Evolutionary conservation across 1,140 invertebrate genomes (phyloP).

Genomic region (Thaumatotibia leucotreta): DNA sequence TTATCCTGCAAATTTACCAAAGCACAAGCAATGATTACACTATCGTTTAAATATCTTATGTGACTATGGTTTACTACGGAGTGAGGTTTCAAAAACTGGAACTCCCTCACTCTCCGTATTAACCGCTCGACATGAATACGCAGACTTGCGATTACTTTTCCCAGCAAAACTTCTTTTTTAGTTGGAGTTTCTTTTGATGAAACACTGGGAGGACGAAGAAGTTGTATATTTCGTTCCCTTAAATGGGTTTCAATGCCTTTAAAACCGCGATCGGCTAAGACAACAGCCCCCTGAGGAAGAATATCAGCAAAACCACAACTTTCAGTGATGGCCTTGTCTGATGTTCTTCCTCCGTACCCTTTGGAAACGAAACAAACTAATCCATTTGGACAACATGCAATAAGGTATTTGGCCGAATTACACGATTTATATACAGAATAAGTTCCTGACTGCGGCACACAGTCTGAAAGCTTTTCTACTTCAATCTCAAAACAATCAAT

Average conservation of each 20-base stretch:
- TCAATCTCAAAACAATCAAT: constrained; percentile 53
- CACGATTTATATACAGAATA: constrained; percentile 43
- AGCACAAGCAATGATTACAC: constrained; percentile 29
- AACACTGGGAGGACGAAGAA: neutral
- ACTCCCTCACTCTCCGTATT: constrained; percentile 36
- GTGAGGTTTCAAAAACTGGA: constrained; percentile 32
- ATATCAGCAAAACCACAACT: constrained; percentile 25
- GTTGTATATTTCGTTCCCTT: constrained; percentile 3
- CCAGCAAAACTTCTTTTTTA: constrained; percentile 23
- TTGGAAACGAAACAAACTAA: constrained; percentile 35
- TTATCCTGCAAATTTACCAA: constrained; percentile 26
- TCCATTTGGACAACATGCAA: constrained; percentile 31
- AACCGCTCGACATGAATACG: constrained; percentile 36
- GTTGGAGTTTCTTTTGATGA: neutral
- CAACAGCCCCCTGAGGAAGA: constrained; percentile 7
- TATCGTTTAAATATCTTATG: constrained; percentile 25
- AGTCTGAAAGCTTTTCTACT: constrained; percentile 41
- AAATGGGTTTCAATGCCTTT: constrained; percentile 18
- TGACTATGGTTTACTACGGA: constrained; percentile 25
- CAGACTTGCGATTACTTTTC: constrained; percentile 39
- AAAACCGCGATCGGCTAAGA: constrained; percentile 42
- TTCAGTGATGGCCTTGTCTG: constrained; percentile 28
- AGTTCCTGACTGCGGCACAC: constrained; percentile 30
- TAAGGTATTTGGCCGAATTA: constrained; percentile 39
- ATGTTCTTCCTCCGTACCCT: constrained; percentile 29